These are phyloP conservation scores for Pycnonotus jocosus DNA, from an alignment of 2,113 vertebrate genomes.

Conservation along the genomic window DNA sequence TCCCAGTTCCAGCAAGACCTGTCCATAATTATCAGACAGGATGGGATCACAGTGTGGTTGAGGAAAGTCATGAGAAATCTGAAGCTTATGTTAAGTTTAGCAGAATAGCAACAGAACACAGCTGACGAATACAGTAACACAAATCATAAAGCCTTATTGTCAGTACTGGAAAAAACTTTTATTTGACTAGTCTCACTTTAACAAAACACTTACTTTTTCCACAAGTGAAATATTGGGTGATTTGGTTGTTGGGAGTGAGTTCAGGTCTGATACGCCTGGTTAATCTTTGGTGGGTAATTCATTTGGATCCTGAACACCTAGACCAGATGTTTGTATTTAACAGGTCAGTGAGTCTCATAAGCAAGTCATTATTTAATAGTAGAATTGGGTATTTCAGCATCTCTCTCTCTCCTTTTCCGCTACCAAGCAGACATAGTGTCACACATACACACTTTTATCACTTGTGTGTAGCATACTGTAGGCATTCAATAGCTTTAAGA, in stretches of 20 bases:
- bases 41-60: neutral
- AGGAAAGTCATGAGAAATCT: neutral
- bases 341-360: constrained; percentile 57
- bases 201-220: constrained; percentile 38
- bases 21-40: neutral
- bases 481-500: constrained; percentile 36
- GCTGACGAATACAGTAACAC: neutral
- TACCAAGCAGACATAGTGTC: constrained; percentile 63
- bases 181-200: neutral
- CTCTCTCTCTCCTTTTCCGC: constrained; percentile 34
- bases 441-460: constrained; percentile 57
- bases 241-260: neutral
- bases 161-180: constrained; percentile 19
- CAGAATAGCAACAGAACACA: neutral
- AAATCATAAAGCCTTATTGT: constrained; percentile 34
- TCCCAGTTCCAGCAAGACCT: neutral
- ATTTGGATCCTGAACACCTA: constrained; percentile 51
- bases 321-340: constrained; percentile 66
- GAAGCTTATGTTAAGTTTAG: neutral
- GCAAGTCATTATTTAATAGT: constrained; percentile 61
- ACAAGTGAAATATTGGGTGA: constrained; percentile 46
- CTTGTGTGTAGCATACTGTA: constrained; percentile 36
- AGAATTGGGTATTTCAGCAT: constrained; percentile 56
- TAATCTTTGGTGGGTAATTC: constrained; percentile 59
- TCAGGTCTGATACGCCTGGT: constrained; percentile 26